Percentiles rank a stretch among this genome's conserved stretches.
These are phyloP conservation scores for Archilochus colubris DNA, from an alignment of 2,113 vertebrate genomes.

Conservation along the genomic window DNA sequence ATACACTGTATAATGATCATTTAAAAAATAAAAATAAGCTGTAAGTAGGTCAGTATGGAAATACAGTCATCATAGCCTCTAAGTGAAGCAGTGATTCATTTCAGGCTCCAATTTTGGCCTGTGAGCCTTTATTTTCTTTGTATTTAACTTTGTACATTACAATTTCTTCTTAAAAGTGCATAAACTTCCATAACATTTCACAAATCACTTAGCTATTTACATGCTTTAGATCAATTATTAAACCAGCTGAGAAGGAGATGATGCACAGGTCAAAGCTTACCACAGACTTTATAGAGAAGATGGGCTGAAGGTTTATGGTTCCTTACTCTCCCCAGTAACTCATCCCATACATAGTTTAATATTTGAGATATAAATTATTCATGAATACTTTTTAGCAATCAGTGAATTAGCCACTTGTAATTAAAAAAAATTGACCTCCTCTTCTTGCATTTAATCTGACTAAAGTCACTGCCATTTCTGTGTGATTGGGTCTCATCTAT, in stretches of 20 bases:
- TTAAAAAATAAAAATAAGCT: background rate
- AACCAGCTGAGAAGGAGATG: background rate
- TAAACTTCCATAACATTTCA: background rate
- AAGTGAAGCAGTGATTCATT: background rate
- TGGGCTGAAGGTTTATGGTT: background rate
- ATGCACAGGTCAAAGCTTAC: background rate
- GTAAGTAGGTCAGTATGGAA: background rate
- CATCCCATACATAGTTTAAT: slow-evolving; percentile 4
- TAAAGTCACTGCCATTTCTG: slow-evolving; percentile 27
- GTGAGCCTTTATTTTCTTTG: background rate
- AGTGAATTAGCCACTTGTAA: slow-evolving; percentile 53
- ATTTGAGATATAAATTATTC: slow-evolving; percentile 59
- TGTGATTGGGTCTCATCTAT: slow-evolving; percentile 20
- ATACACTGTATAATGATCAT: background rate
- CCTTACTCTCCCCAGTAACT: slow-evolving; percentile 12
- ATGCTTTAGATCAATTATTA: background rate
- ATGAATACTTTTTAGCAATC: slow-evolving; percentile 55
- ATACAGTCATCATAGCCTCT: background rate
- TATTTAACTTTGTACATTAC: background rate
- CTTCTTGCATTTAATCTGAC: slow-evolving; percentile 28
- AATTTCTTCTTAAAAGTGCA: background rate
- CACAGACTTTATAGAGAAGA: background rate
- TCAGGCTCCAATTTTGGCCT: background rate
- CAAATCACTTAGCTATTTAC: background rate
- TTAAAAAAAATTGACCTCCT: slow-evolving; percentile 57